phyloP scores from a whole-genome alignment of 2,113 vertebrate species.

The Microtus richardsoni region DNA sequence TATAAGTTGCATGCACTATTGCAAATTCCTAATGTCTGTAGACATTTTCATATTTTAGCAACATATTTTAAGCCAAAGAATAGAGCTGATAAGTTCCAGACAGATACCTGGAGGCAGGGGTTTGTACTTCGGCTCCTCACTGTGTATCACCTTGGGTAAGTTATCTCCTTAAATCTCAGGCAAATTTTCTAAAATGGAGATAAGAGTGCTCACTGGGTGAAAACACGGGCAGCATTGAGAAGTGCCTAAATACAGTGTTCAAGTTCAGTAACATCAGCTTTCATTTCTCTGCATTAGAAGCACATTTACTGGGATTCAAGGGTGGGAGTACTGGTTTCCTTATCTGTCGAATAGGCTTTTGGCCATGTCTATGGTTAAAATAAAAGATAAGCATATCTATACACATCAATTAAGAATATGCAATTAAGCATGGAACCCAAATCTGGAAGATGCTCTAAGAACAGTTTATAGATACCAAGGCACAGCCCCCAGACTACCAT shows the following conservation, averaged over 20 bases:
- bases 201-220: neutral
- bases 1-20: neutral
- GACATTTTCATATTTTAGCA: neutral
- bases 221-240: neutral
- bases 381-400: neutral
- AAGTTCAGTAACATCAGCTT: neutral
- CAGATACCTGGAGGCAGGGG: neutral
- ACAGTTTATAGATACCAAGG: neutral
- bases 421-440: neutral
- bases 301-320: neutral
- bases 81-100: neutral
- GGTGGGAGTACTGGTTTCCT: neutral
- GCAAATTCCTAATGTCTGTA: neutral
- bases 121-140: neutral
- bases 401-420: fast-evolving
- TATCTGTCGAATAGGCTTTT: neutral
- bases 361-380: neutral
- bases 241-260: neutral
- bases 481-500: neutral
- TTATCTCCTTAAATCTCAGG: neutral
- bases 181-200: neutral
- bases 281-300: neutral
- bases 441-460: conserved; percentile 4
- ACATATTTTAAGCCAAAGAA: neutral
- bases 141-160: neutral